A percentile compares a stretch with the other conserved stretches of the same genome.
Conservation (phyloP, 2,113 vertebrate genomes). For the Pyrgilauda ruficollis region DNA sequence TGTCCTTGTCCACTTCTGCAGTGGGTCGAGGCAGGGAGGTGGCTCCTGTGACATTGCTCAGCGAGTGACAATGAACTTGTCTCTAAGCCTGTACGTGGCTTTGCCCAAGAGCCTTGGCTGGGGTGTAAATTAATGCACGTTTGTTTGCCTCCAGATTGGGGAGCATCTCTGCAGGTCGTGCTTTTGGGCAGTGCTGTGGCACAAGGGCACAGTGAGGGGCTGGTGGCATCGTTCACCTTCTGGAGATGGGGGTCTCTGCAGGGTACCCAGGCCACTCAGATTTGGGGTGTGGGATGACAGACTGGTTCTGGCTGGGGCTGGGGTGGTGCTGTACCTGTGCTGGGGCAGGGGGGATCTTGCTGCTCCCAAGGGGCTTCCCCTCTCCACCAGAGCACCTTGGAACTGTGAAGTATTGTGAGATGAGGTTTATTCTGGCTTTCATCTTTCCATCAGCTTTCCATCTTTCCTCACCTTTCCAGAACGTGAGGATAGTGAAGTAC, state of each 20-base stretch:
- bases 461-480: background rate
- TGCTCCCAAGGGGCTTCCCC: background rate
- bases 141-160: background rate
- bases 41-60: background rate
- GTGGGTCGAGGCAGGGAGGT: background rate
- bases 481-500: background rate
- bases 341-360: rapidly evolving
- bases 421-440: background rate
- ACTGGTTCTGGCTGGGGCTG: rapidly evolving
- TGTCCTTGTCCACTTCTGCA: background rate
- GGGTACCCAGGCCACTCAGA: rapidly evolving
- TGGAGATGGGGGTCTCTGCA: background rate
- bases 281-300: rapidly evolving
- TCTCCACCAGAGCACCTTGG: rapidly evolving
- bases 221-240: rapidly evolving
- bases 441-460: background rate
- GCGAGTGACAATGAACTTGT: rapidly evolving
- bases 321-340: background rate
- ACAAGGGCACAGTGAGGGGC: background rate
- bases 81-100: background rate
- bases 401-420: rapidly evolving
- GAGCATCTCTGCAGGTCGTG: background rate
- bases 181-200: background rate
- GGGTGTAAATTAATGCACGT: rapidly evolving
- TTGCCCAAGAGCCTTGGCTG: background rate